Percentiles rank a stretch among this genome's conserved stretches.
Conservation (phyloP, 2,888 invertebrate species). For the Megastigmus dorsalis region DNA sequence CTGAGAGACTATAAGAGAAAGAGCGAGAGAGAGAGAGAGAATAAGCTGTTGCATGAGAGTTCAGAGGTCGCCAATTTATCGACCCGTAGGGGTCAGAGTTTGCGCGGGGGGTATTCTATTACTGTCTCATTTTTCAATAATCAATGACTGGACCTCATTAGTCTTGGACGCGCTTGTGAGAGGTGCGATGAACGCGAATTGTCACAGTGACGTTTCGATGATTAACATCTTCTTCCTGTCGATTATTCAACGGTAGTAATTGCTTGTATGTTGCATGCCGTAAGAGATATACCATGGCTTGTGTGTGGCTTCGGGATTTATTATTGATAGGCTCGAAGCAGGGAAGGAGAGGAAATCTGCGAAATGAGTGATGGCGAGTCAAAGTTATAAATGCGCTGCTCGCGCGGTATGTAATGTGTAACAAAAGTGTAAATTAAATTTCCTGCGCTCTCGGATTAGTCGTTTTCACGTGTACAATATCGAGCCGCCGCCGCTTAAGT, state of each 20-base stretch:
- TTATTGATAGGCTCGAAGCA: neutral
- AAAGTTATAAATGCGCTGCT: neutral
- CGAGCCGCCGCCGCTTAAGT: no score
- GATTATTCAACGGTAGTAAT: slow-evolving; percentile 42
- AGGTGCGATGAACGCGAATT: slow-evolving; percentile 2
- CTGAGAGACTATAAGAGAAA: no score
- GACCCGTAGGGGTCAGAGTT: neutral
- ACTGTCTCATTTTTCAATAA: slow-evolving; percentile 43
- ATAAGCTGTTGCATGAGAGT: neutral
- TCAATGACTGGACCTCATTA: slow-evolving; percentile 6
- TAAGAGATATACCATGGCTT: no score
- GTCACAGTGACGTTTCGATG: slow-evolving; percentile 29
- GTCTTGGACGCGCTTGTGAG: neutral
- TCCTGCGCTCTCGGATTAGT: no score
- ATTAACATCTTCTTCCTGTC: slow-evolving; percentile 40
- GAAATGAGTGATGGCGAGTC: slow-evolving; percentile 4
- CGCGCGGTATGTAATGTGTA: neutral
- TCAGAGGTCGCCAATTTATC: slow-evolving; percentile 2
- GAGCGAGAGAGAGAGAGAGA: neutral
- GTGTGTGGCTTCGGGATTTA: no score
- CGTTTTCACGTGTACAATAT: no score
- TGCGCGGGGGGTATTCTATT: slow-evolving; percentile 29
- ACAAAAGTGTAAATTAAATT: neutral
- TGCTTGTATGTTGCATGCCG: neutral
- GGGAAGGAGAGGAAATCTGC: neutral